Conservation (phyloP, 2,888 invertebrate genomes). For the Nebria brevicollis region DNA sequence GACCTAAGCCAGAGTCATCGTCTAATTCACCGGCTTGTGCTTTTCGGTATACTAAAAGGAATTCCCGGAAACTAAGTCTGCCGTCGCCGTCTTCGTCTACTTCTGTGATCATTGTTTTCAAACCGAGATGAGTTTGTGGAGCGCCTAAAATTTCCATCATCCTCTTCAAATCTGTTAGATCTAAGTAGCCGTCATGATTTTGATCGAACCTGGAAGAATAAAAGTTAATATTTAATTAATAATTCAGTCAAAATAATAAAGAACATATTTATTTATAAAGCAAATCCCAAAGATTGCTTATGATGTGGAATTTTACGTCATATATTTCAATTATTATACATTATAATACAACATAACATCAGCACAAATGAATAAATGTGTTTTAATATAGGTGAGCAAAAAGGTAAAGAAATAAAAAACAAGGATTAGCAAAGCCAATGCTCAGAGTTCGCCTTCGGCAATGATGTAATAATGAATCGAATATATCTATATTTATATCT, state of each 20-base stretch:
- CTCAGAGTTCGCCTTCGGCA: too few relatives aligned
- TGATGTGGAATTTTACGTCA: too few relatives aligned
- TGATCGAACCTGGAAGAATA: slow-evolving; percentile 83
- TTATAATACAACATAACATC: too few relatives aligned
- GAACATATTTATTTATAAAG: background rate
- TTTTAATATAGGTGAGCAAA: too few relatives aligned
- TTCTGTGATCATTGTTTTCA: slow-evolving; percentile 95
- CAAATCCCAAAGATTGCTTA: too few relatives aligned
- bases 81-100: slow-evolving; percentile 88
- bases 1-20: slow-evolving; percentile 85
- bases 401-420: too few relatives aligned
- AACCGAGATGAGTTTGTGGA: slow-evolving; percentile 93
- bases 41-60: slow-evolving; percentile 83
- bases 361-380: too few relatives aligned
- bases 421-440: too few relatives aligned
- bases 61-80: slow-evolving; percentile 91
- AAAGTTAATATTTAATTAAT: slow-evolving; percentile 12
- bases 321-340: too few relatives aligned
- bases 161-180: slow-evolving; percentile 88
- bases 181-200: slow-evolving; percentile 88
- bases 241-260: background rate
- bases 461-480: too few relatives aligned
- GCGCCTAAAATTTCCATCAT: slow-evolving; percentile 98
- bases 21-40: slow-evolving; percentile 91
- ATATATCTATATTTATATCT: too few relatives aligned